These are phyloP conservation scores for Liolophura sinensis DNA, from an alignment of 1,140 invertebrate species.

Conservation along the genomic window DNA sequence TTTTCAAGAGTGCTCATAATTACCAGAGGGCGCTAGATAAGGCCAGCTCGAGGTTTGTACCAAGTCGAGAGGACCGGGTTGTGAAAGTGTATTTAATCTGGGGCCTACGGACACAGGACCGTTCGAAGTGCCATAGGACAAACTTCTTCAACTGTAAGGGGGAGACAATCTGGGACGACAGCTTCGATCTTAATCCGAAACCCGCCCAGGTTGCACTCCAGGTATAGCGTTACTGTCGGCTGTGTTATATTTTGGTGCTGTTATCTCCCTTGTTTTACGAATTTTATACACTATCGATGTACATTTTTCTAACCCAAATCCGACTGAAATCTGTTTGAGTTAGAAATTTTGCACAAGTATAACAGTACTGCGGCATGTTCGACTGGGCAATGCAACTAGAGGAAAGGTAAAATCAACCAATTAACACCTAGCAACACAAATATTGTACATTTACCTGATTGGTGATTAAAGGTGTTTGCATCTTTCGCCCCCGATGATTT, in stretches of 20 bases:
- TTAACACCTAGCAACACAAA: no score
- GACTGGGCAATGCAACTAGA: no score
- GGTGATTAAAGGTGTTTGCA: no score
- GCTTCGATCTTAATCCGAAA: slow-evolving; percentile 27
- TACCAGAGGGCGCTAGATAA: slow-evolving; percentile 4
- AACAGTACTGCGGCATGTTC: no score
- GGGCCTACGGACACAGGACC: slow-evolving; percentile 35
- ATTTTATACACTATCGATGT: no score
- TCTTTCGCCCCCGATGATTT: no score
- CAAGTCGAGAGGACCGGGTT: neutral
- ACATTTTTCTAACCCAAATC: no score
- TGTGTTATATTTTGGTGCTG: no score
- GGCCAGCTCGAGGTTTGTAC: neutral
- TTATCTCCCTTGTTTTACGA: neutral
- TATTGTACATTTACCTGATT: no score
- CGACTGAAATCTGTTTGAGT: no score
- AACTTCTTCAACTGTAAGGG: slow-evolving; percentile 26
- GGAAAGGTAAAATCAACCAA: no score
- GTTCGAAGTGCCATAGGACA: slow-evolving; percentile 28
- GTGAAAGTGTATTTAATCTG: slow-evolving; percentile 27
- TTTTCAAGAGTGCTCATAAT: slow-evolving; percentile 9
- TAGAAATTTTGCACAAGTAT: no score
- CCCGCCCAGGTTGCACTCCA: slow-evolving; percentile 26
- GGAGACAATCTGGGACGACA: slow-evolving; percentile 17
- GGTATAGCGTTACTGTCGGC: slow-evolving; percentile 12